These are phyloP conservation scores for Oryctolagus cuniculus DNA, from an alignment of 2,113 vertebrate species.

Conservation along the genomic window mOryCun1.1 NC_091442.1:95757001-95757500, in stretches of 20 bases:
- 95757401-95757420: constrained; percentile 19
- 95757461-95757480: constrained; percentile 12
- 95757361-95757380: constrained; percentile 21
- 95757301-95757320: background rate
- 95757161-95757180: background rate
- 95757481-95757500: constrained; percentile 10
- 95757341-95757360: constrained; percentile 40
- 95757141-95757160: background rate
- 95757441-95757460: background rate
- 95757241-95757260: constrained; percentile 34
- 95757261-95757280: constrained; percentile 35
- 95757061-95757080: background rate
- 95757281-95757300: constrained; percentile 12
- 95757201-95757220: background rate
- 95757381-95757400: constrained; percentile 1
- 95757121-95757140: background rate
- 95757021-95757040: constrained; percentile 23
- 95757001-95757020: constrained; percentile 14
- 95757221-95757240: constrained; percentile 32
- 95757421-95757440: constrained; percentile 5
- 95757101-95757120: background rate
- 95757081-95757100: constrained; percentile 39
- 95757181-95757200: background rate
- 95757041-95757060: background rate
- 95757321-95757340: background rate